phyloP scores from a whole-genome alignment of 1,140 invertebrate species.

The Phymastichus coffea region DNA sequence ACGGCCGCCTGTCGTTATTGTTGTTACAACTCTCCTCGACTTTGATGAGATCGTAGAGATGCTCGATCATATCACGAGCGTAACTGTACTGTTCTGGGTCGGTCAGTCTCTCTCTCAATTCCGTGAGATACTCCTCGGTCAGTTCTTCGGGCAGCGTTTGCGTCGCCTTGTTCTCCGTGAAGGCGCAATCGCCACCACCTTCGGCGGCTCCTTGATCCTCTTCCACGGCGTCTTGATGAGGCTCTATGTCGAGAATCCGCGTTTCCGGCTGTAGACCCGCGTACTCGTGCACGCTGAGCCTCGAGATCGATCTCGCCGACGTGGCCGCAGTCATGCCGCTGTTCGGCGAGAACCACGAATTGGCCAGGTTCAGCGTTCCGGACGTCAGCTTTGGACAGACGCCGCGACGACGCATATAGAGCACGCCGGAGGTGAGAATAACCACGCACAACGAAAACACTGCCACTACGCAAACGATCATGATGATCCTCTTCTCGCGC shows the following conservation, averaged over 20 bases:
- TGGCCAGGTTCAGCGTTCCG: slow-evolving; percentile 41
- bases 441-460: slow-evolving; percentile 55
- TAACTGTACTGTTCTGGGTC: slow-evolving; percentile 73
- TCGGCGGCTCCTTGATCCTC: slow-evolving; percentile 44
- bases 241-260: slow-evolving; percentile 44
- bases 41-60: slow-evolving; percentile 76
- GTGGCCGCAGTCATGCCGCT: slow-evolving; percentile 52
- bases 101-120: slow-evolving; percentile 67
- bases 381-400: slow-evolving; percentile 55
- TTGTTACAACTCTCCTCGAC: slow-evolving; percentile 70
- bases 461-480: slow-evolving; percentile 56
- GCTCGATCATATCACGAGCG: slow-evolving; percentile 75
- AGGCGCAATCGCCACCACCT: slow-evolving; percentile 49
- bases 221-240: slow-evolving; percentile 35
- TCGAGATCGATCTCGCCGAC: slow-evolving; percentile 62
- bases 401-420: slow-evolving; percentile 60
- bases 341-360: slow-evolving; percentile 47
- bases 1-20: slow-evolving; percentile 53
- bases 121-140: slow-evolving; percentile 70
- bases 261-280: slow-evolving; percentile 60
- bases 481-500: slow-evolving; percentile 53
- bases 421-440: slow-evolving; percentile 54
- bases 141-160: slow-evolving; percentile 74
- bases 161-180: slow-evolving; percentile 66
- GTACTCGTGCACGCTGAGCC: slow-evolving; percentile 66